These are phyloP conservation scores for Zootermopsis nevadensis DNA, from an alignment of 2,888 invertebrate species.

Conservation along the genomic window DNA sequence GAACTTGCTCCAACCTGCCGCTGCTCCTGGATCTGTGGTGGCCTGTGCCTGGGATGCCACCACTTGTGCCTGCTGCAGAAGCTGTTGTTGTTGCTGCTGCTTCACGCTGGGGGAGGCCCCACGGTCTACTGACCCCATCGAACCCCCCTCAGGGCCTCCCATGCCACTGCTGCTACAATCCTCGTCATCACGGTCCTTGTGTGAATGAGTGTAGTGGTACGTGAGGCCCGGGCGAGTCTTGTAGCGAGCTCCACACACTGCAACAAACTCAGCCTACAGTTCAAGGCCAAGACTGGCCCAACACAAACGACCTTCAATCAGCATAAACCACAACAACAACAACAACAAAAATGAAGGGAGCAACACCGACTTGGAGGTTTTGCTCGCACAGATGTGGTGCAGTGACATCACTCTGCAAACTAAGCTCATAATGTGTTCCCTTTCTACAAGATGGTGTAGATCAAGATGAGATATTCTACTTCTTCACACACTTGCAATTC, in stretches of 20 bases:
- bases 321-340: neutral
- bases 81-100: constrained; percentile 39
- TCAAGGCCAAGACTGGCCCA: constrained; percentile 37
- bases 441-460: neutral
- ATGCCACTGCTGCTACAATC: constrained; percentile 52
- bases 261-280: constrained; percentile 60
- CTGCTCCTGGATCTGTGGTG: constrained; percentile 52
- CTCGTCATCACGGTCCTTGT: constrained; percentile 66
- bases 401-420: constrained; percentile 14
- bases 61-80: constrained; percentile 16
- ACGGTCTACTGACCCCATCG: constrained; percentile 36
- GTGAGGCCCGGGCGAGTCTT: constrained; percentile 96
- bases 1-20: constrained; percentile 68
- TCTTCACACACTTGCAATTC: neutral
- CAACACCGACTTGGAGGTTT: neutral
- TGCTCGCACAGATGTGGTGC: neutral
- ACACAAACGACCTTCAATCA: constrained; percentile 17
- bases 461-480: neutral
- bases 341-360: neutral
- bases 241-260: constrained; percentile 96
- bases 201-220: constrained; percentile 95
- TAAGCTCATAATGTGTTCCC: neutral
- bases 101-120: constrained; percentile 50
- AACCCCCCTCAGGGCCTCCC: constrained; percentile 42
- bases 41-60: constrained; percentile 34